Evolutionary conservation across 2,797 vertebrate species (phyloP).

Genomic region (Hyperoplus immaculatus): DNA sequence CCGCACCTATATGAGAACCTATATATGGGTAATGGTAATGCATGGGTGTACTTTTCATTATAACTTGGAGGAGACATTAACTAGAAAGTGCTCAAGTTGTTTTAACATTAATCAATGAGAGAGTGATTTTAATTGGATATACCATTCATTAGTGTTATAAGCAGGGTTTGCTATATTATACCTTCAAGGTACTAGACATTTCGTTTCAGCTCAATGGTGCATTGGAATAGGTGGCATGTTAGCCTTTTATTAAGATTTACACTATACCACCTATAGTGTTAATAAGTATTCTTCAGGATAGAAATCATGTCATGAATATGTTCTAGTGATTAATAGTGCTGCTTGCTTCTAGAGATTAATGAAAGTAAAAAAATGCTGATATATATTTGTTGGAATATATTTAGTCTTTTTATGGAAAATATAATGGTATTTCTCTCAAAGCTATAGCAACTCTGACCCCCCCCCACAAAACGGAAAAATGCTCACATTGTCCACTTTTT

Average conservation of each 20-base stretch:
- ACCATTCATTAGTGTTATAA: background rate
- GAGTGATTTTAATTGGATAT: background rate
- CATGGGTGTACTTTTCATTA: constrained; percentile 20
- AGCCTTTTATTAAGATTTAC: background rate
- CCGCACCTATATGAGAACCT: background rate
- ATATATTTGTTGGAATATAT: too few species aligned
- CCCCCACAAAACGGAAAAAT: too few species aligned
- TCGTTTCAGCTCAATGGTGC: background rate
- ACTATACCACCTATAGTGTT: background rate
- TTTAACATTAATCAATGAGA: background rate
- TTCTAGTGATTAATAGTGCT: background rate
- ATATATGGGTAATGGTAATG: constrained; percentile 5
- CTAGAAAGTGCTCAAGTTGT: background rate
- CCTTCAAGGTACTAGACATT: background rate
- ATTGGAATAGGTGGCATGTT: background rate
- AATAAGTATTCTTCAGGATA: background rate
- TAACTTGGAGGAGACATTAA: background rate
- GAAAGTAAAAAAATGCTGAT: too few species aligned
- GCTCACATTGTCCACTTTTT: background rate
- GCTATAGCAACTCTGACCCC: too few species aligned
- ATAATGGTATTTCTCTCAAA: too few species aligned
- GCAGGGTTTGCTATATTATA: background rate
- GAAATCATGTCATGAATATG: background rate
- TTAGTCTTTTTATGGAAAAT: too few species aligned
- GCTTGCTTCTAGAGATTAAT: background rate